These are phyloP conservation scores for Mobula hypostoma DNA, from an alignment of 2,113 vertebrate genomes.

Conservation along the genomic window DNA sequence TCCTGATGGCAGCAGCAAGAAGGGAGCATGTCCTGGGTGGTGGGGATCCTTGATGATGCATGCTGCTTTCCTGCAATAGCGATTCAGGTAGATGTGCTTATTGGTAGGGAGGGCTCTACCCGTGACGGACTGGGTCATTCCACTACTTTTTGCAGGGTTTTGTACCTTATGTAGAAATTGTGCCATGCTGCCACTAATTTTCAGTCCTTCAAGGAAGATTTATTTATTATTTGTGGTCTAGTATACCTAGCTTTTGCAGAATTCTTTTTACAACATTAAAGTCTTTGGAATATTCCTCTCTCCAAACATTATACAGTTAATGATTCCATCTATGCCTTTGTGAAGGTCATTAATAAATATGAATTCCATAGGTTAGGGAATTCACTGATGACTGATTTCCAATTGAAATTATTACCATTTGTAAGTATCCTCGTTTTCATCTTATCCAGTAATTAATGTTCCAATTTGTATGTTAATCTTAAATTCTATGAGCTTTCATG, in stretches of 20 bases:
- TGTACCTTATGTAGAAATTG: too few species aligned
- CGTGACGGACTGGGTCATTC: too few species aligned
- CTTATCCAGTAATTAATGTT: slow-evolving; percentile 8
- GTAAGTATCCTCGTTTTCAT: not conserved
- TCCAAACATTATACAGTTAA: not conserved
- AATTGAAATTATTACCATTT: not conserved
- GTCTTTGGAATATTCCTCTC: not conserved
- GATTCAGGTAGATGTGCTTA: too few species aligned
- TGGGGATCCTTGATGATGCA: too few species aligned
- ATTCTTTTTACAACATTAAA: not conserved
- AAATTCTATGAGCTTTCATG: not conserved
- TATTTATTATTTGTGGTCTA: slow-evolving; percentile 1
- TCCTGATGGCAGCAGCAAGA: too few species aligned
- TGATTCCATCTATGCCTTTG: not conserved
- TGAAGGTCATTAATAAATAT: slow-evolving; percentile 1
- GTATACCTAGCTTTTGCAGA: not conserved
- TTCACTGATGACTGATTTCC: not conserved
- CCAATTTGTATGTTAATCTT: not conserved
- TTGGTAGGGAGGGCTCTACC: too few species aligned
- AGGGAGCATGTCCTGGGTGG: too few species aligned
- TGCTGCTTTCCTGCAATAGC: too few species aligned
- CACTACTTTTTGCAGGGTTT: too few species aligned
- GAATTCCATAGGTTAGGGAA: not conserved
- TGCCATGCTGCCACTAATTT: not conserved
- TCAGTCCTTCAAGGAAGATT: not conserved